These are phyloP conservation scores for Halocynthia roretzi DNA, from an alignment of 23 tunicate species.

Conservation along the genomic window DNA sequence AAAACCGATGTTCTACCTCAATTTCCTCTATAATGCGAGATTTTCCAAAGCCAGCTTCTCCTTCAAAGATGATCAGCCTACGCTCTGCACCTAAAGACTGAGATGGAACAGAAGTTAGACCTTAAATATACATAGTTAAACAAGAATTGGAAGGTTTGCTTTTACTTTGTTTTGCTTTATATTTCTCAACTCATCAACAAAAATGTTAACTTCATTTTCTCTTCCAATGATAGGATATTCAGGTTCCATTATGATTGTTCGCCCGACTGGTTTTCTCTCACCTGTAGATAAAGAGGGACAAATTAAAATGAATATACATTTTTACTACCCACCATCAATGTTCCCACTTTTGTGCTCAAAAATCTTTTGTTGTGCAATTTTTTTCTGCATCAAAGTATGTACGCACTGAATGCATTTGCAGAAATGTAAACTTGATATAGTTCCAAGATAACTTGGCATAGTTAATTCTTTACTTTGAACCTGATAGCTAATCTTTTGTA, in stretches of 20 bases:
- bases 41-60: conserved; percentile 89
- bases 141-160: no score
- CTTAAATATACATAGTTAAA: background rate
- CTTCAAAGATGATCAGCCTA: conserved; percentile 50
- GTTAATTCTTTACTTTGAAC: no score
- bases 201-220: conserved; percentile 38
- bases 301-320: background rate
- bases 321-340: no score
- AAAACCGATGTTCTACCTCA: conserved; percentile 25
- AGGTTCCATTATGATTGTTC: conserved; percentile 37
- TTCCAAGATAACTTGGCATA: no score
- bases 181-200: conserved; percentile 47
- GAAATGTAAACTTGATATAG: no score
- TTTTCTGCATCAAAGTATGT: no score
- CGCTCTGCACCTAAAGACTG: conserved; percentile 8
- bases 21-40: conserved; percentile 73
- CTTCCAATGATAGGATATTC: conserved; percentile 67
- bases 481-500: no score
- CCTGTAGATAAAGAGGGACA: background rate
- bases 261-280: conserved; percentile 35
- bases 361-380: no score
- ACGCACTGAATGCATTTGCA: no score
- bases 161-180: conserved; percentile 28
- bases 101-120: background rate
- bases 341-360: no score